Evolutionary conservation across 2,797 vertebrate genomes (phyloP).

Genomic region (Phataginus tetradactyla): DNA sequence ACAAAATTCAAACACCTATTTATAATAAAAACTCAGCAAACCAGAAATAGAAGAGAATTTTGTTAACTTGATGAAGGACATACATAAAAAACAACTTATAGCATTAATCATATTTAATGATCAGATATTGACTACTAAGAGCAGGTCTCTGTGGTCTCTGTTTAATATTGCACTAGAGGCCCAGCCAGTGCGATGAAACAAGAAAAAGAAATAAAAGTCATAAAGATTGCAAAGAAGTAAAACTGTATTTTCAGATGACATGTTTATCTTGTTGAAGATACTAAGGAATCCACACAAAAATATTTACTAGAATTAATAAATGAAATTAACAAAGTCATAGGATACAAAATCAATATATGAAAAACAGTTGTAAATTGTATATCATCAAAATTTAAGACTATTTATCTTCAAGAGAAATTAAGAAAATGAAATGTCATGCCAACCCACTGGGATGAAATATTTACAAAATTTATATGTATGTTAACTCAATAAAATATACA

Average conservation of each 20-base stretch:
- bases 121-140: neutral
- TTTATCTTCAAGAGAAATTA: neutral
- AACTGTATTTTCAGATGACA: neutral
- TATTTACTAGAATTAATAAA: neutral
- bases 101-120: neutral
- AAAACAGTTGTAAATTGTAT: neutral
- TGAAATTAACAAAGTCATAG: neutral
- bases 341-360: neutral
- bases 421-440: neutral
- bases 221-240: neutral
- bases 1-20: neutral
- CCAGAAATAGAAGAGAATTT: neutral
- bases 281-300: neutral
- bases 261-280: neutral
- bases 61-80: neutral
- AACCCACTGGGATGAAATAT: constrained; percentile 8
- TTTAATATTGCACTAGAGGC: neutral
- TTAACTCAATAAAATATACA: neutral
- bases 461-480: neutral
- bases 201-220: constrained; percentile 1
- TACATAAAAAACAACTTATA: neutral
- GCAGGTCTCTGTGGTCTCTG: neutral
- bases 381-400: neutral
- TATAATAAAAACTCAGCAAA: neutral
- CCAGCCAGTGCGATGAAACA: neutral